Evolutionary conservation across 2,113 vertebrate species (phyloP).

Genomic region (Cyprinodon variegatus): DNA sequence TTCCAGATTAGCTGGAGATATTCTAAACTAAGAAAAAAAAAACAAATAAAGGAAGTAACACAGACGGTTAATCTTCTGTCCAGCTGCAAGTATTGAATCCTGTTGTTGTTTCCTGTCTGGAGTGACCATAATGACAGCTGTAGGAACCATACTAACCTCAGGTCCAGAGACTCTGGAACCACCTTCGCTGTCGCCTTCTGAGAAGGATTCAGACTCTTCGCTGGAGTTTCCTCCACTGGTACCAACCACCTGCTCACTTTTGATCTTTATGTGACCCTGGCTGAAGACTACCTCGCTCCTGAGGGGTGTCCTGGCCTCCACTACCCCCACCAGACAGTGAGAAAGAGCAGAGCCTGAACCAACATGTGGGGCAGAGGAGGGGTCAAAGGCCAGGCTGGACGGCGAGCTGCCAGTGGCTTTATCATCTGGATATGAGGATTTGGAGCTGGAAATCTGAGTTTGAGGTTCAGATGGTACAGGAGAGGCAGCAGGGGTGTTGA

Average conservation of each 20-base stretch:
- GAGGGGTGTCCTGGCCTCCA: slow-evolving; percentile 84
- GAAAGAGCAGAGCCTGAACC: slow-evolving; percentile 78
- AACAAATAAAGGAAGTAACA: slow-evolving; percentile 52
- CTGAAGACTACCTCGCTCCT: slow-evolving; percentile 82
- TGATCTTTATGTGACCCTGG: slow-evolving; percentile 88
- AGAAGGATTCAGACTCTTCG: slow-evolving; percentile 94
- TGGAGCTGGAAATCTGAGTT: slow-evolving; percentile 90
- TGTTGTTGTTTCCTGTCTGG: too few relatives aligned
- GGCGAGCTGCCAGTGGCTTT: slow-evolving; percentile 88
- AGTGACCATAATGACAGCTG: too few relatives aligned
- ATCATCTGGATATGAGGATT: slow-evolving; percentile 88
- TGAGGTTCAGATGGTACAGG: slow-evolving; percentile 86
- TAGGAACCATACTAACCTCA: slow-evolving; percentile 82
- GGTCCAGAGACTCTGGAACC: slow-evolving; percentile 88
- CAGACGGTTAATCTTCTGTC: slow-evolving; percentile 52
- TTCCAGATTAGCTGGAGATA: slow-evolving; percentile 21
- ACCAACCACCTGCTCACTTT: slow-evolving; percentile 85
- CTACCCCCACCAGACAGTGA: slow-evolving; percentile 79
- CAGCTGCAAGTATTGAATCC: slow-evolving; percentile 28
- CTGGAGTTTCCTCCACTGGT: slow-evolving; percentile 94
- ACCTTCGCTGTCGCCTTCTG: slow-evolving; percentile 95
- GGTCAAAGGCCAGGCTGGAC: slow-evolving; percentile 90
- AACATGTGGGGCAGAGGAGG: slow-evolving; percentile 90
- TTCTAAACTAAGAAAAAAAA: too few relatives aligned
- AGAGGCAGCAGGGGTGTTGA: slow-evolving; percentile 88